Percentiles rank a stretch among this genome's conserved stretches.
Evolutionary conservation across 2,797 vertebrate genomes (phyloP).

Genomic region (Cyprinella venusta): DNA sequence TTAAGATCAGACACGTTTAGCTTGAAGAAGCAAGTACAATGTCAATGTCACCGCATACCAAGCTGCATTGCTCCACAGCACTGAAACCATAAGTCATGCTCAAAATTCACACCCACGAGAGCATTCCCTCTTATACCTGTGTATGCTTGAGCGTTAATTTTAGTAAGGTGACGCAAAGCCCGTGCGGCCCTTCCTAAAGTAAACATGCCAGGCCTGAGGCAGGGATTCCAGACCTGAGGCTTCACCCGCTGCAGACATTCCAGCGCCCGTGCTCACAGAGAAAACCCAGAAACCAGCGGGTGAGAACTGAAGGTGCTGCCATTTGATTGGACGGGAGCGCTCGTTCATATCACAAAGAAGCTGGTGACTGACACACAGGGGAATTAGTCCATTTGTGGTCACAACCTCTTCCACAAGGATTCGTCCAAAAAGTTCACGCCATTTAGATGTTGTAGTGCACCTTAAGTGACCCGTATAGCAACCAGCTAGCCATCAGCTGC

Average conservation of each 20-base stretch:
- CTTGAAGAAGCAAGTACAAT: constrained; percentile 21
- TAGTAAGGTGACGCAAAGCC: constrained; percentile 52
- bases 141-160: constrained; percentile 25
- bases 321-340: neutral
- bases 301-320: neutral
- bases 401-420: neutral
- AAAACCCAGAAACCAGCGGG: neutral
- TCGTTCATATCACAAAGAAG: neutral
- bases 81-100: constrained; percentile 28
- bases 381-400: neutral
- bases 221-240: neutral
- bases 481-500: neutral
- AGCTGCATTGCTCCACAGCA: neutral
- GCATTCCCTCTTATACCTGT: constrained; percentile 16
- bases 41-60: neutral
- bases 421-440: neutral
- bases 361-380: neutral
- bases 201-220: constrained; percentile 9
- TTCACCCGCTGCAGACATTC: constrained; percentile 41
- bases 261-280: neutral
- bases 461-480: neutral
- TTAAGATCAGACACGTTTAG: neutral
- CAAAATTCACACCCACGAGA: constrained; percentile 6
- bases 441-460: neutral
- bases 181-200: constrained; percentile 11